These are phyloP conservation scores for Drosophila ercepeae DNA, from an alignment of 1,140 invertebrate species.

Conservation along the genomic window DNA sequence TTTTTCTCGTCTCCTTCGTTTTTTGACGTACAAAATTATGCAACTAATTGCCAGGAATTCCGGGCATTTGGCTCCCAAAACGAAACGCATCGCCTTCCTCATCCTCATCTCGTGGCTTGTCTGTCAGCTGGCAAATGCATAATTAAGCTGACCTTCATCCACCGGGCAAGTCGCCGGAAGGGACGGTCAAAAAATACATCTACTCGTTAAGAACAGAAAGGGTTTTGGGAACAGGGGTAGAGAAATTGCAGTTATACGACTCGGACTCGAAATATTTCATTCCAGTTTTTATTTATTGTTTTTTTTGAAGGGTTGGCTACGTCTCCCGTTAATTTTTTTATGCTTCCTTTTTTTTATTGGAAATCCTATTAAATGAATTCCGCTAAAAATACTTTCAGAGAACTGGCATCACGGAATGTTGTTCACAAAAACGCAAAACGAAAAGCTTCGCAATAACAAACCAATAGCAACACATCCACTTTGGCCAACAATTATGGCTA, in stretches of 20 bases:
- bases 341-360: constrained; percentile 32
- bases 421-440: constrained; percentile 19
- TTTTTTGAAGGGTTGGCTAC: constrained; percentile 1
- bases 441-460: constrained; percentile 12
- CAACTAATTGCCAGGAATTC: constrained; percentile 77
- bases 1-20: constrained; percentile 43
- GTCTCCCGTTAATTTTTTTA: constrained; percentile 9
- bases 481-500: constrained; percentile 41
- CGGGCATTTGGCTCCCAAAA: constrained; percentile 59
- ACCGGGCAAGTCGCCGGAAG: constrained; percentile 2
- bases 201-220: not conserved
- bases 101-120: not conserved
- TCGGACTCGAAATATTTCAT: constrained; percentile 14
- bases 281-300: constrained; percentile 16
- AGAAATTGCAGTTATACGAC: constrained; percentile 42
- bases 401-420: constrained; percentile 37
- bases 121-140: constrained; percentile 74
- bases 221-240: constrained; percentile 7
- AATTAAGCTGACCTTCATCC: constrained; percentile 68
- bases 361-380: constrained; percentile 51
- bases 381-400: constrained; percentile 40
- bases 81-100: constrained; percentile 4
- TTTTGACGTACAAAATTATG: constrained; percentile 54
- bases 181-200: constrained; percentile 2
- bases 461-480: constrained; percentile 10